phyloP scores from a whole-genome alignment of 2,888 invertebrate genomes.

The Eueremaeus valkanovi region DNA sequence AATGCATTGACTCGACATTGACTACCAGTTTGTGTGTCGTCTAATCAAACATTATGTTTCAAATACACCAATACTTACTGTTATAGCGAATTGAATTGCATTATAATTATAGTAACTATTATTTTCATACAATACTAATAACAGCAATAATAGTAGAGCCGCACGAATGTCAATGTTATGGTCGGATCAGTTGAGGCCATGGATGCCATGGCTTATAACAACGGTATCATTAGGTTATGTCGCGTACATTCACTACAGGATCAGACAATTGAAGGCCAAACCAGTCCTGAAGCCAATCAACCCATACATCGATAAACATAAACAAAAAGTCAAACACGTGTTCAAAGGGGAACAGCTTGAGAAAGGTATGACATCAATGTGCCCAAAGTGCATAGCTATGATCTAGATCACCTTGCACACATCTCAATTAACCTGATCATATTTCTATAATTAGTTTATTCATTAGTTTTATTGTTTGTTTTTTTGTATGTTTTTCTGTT shows the following conservation, averaged over 20 bases:
- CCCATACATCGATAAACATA: neutral
- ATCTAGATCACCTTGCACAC: too few species aligned
- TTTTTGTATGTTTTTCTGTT: neutral
- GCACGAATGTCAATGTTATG: neutral
- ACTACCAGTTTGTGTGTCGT: too few species aligned
- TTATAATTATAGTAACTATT: too few species aligned
- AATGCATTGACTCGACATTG: too few species aligned
- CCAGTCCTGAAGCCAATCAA: too few species aligned
- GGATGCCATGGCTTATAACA: slow-evolving; percentile 6
- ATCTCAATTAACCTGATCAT: too few species aligned
- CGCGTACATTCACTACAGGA: neutral
- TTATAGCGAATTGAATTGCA: too few species aligned
- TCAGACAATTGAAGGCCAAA: neutral
- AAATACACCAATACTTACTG: too few species aligned
- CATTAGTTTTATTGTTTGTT: neutral
- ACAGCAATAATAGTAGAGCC: too few species aligned
- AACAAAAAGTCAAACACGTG: slow-evolving; percentile 1
- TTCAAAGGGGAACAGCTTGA: slow-evolving; percentile 3
- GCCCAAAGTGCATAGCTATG: neutral
- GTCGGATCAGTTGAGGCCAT: neutral
- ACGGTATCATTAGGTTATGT: neutral
- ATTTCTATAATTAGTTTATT: neutral
- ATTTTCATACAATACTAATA: too few species aligned
- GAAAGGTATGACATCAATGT: neutral
- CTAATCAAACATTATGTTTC: too few species aligned